Evolutionary conservation across 2,113 vertebrate genomes (phyloP), one percentile per base, ranked within the genome.

Genomic region (Scytalopus superciliaris): DNA sequence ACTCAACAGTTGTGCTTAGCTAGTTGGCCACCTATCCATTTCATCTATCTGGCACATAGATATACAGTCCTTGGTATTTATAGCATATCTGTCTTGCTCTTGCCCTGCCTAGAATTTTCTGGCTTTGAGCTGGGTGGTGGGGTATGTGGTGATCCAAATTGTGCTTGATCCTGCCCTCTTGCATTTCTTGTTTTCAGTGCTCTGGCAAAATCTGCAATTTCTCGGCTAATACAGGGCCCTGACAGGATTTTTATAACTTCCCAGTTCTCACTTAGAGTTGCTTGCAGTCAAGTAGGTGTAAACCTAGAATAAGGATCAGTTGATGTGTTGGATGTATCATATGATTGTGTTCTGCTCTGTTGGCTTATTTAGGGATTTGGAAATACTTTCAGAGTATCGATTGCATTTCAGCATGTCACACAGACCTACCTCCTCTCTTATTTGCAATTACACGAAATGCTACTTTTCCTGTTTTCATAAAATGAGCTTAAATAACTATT

Each of bases 11-110:
- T 39, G 37, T 30, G 16, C 44, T 33, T 8, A 49, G 14, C 24
- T 73, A 4, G 31, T 13, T 73, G 44, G 7, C 40, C 44, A 39
- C 35, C 18, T 23, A 28, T 14, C 6, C 35, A 13, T 23, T 31
- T 55, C 21, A 9, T 39, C 8, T 50, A 9, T 39, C 33, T 23
- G 22, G 7, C 22, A 7, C 7, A 40, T 9, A 84, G 21, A 64
- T n/a, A 27, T 14, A 15, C 31, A 45, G 21, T 39, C 44, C 45
- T 42, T 42, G 31, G 22, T 66, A 19, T 37, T 44, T 33, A 15
- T 15, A 64, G 22, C 19, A 33, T 1, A 0, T 8, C 5, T 8
- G 9, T 59, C 66, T 87, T 49, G 3, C 7, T 87, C 28, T 30
- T 42, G 14, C 4, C 14, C 39, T 62, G 8, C 23, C n/a, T 30